A percentile compares a stretch with the other conserved stretches of the same genome.
phyloP scores from a whole-genome alignment of 37 sponge, comb jelly and placozoan species.

The Chondrosia reniformis region DNA sequence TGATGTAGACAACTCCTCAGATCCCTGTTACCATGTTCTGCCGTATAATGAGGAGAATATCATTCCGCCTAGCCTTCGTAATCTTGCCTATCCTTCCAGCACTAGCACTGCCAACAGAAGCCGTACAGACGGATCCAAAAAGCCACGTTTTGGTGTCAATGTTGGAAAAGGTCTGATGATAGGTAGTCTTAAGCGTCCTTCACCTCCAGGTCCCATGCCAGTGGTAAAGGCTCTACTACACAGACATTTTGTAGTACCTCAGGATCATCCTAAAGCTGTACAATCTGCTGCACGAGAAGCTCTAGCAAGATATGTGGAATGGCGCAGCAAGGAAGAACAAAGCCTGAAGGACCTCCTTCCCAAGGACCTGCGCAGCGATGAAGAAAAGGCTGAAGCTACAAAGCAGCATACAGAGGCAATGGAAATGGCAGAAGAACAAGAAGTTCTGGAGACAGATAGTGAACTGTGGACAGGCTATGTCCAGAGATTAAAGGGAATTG shows the following conservation, averaged over 20 bases:
- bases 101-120: not conserved
- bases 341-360: not conserved
- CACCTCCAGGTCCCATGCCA: not conserved
- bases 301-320: constrained; percentile 30
- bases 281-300: not conserved
- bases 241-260: constrained; percentile 40
- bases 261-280: not conserved
- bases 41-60: constrained; percentile 45
- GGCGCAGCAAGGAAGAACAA: constrained; percentile 25
- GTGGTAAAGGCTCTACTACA: constrained; percentile 26
- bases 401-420: not conserved
- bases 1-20: not conserved
- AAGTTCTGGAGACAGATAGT: too few species aligned
- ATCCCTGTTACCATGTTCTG: not conserved
- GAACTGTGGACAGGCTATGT: not conserved
- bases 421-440: not conserved
- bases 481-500: not conserved
- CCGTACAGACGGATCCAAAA: not conserved
- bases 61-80: constrained; percentile 37
- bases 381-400: constrained; percentile 25
- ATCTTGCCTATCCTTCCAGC: too few species aligned
- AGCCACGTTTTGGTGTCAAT: constrained; percentile 34
- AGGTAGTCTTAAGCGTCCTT: constrained; percentile 24
- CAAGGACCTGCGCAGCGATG: constrained; percentile 11
- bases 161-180: constrained; percentile 44